Evolutionary conservation across 35 echinoderm and acorn worm genomes (phyloP).

Genomic region (Apostichopus japonicus): DNA sequence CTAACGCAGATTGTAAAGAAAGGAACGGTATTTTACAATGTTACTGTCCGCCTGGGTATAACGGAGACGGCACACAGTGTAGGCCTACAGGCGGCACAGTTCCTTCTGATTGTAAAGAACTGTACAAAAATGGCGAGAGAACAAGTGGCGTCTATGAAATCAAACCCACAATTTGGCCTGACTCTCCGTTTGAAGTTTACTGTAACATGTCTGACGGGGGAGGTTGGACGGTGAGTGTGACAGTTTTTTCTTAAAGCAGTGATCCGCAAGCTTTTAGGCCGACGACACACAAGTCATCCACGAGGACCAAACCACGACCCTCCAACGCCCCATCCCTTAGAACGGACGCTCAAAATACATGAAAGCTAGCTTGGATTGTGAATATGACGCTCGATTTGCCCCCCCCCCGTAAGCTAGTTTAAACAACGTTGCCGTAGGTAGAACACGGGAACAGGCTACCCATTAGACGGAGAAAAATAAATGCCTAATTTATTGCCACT

Average conservation of each 20-base stretch:
- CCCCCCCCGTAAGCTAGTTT: background rate
- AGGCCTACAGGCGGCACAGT: background rate
- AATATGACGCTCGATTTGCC: no score
- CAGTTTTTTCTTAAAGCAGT: background rate
- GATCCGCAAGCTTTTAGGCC: no score
- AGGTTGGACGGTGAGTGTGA: conserved; percentile 2
- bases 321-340: background rate
- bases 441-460: background rate
- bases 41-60: background rate
- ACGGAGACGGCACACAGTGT: background rate
- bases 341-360: no score
- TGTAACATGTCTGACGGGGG: background rate
- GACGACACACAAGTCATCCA: background rate
- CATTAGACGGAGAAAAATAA: background rate
- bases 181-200: background rate
- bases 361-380: no score
- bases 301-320: no score
- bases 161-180: background rate
- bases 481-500: no score
- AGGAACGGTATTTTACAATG: background rate
- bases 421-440: background rate
- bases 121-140: background rate
- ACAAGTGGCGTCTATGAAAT: background rate
- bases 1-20: conserved; percentile 16
- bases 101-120: background rate